Percentiles rank a stretch among this genome's conserved stretches.
phyloP scores from a whole-genome alignment of 2,113 vertebrate genomes.

The Heterotilapia buettikoferi region DNA sequence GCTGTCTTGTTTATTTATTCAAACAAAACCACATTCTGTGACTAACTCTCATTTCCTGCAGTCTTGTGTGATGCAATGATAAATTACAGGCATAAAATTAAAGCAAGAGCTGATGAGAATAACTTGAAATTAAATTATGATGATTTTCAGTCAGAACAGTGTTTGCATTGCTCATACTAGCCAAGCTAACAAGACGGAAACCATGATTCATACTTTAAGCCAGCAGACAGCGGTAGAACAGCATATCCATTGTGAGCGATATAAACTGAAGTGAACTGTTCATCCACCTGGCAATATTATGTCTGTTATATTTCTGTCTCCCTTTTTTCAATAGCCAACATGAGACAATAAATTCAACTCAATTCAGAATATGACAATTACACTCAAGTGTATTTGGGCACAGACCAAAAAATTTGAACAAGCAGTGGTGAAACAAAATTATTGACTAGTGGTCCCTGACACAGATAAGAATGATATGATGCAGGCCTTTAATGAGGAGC shows the following conservation, averaged over 20 bases:
- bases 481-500: not conserved
- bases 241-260: not conserved
- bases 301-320: not conserved
- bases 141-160: not conserved
- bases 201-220: not conserved
- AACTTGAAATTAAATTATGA: not conserved
- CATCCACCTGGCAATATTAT: not conserved
- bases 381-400: not conserved
- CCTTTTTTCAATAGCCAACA: not conserved
- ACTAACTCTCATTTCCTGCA: slow-evolving; percentile 17
- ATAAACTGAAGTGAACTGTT: not conserved
- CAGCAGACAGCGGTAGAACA: not conserved
- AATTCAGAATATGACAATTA: not conserved
- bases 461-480: not conserved
- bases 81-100: slow-evolving; percentile 18
- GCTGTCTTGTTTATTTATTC: not conserved
- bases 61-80: not conserved
- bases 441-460: not conserved
- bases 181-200: not conserved
- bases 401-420: not conserved
- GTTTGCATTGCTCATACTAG: not conserved
- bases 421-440: not conserved
- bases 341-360: not conserved
- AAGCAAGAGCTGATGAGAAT: not conserved
- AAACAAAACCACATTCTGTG: slow-evolving; percentile 11